These are phyloP conservation scores for Drosophila bunnanda DNA, from an alignment of 2,888 invertebrate species.

Conservation along the genomic window DNA sequence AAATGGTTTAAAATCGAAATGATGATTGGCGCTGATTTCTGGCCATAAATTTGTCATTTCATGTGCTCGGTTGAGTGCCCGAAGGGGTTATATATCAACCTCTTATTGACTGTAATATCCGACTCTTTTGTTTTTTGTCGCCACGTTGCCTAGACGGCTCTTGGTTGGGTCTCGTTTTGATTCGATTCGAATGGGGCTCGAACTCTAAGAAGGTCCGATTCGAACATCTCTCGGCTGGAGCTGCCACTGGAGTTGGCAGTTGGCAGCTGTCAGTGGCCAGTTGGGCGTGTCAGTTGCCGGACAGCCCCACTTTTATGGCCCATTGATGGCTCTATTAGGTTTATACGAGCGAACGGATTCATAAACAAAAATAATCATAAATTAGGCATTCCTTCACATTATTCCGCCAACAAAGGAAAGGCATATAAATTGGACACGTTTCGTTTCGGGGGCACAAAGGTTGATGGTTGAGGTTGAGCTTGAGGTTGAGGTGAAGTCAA, in stretches of 20 bases:
- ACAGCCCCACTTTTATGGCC: slow-evolving; percentile 65
- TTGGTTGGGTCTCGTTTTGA: slow-evolving; percentile 33
- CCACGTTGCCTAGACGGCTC: slow-evolving; percentile 67
- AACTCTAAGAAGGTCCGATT: slow-evolving; percentile 23
- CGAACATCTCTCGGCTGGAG: slow-evolving; percentile 13
- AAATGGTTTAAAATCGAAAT: slow-evolving; percentile 32
- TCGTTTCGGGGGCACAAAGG: slow-evolving; percentile 33
- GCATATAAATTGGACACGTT: slow-evolving; percentile 65
- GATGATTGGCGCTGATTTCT: slow-evolving; percentile 37
- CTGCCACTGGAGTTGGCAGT: slow-evolving; percentile 38
- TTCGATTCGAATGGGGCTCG: slow-evolving; percentile 15
- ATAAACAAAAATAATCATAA: slow-evolving; percentile 77
- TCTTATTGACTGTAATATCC: slow-evolving; percentile 26
- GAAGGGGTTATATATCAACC: slow-evolving; percentile 30
- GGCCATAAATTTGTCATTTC: slow-evolving; percentile 39
- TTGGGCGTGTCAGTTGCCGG: slow-evolving; percentile 35
- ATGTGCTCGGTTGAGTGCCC: slow-evolving; percentile 31
- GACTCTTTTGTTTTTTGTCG: slow-evolving; percentile 40
- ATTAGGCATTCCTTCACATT: slow-evolving; percentile 50
- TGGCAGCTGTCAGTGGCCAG: slow-evolving; percentile 6
- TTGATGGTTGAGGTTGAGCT: slow-evolving; percentile 19
- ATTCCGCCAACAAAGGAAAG: slow-evolving; percentile 37
- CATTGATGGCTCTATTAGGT: slow-evolving; percentile 75
- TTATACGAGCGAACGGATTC: slow-evolving; percentile 69
- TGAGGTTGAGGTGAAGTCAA: slow-evolving; percentile 14